Conservation (phyloP, 1,140 invertebrate species). For the Aphelinus certus region DNA sequence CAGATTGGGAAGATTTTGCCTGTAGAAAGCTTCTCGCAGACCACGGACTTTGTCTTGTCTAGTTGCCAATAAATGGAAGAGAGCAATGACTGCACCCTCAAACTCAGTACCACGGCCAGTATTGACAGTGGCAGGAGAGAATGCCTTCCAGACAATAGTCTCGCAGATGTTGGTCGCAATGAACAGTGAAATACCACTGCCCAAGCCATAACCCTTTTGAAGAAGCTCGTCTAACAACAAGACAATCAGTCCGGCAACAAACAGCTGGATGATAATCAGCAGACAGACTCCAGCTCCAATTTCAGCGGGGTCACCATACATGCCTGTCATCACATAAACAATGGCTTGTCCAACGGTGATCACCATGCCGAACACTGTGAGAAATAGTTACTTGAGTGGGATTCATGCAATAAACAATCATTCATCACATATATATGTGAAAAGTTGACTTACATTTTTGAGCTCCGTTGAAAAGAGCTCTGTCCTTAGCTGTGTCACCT, state of each 20-base stretch:
- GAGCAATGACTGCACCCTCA: conserved; percentile 96
- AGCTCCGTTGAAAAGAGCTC: conserved; percentile 98
- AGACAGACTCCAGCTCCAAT: conserved; percentile 99
- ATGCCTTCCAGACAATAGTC: conserved; percentile 99
- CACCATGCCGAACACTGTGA: conserved; percentile 98
- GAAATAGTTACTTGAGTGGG: background rate
- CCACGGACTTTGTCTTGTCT: conserved; percentile 98
- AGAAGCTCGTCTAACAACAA: conserved; percentile 96
- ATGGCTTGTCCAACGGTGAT: conserved; percentile 99
- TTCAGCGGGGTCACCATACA: conserved; percentile 99
- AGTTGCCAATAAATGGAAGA: conserved; percentile 97
- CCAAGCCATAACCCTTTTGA: conserved; percentile 96
- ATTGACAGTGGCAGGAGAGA: conserved; percentile 98
- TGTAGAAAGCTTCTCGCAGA: conserved; percentile 97
- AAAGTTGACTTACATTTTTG: conserved; percentile 84
- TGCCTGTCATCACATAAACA: conserved; percentile 99
- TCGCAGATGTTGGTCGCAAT: conserved; percentile 99
- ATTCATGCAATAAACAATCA: too few species aligned
- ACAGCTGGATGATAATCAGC: conserved; percentile 98
- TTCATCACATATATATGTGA: too few species aligned
- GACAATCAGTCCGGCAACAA: conserved; percentile 98
- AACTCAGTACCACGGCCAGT: conserved; percentile 98
- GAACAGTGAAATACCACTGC: conserved; percentile 99
- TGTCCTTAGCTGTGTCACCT: conserved; percentile 98
- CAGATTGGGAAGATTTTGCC: conserved; percentile 98